Evolutionary conservation across 2,797 vertebrate genomes (phyloP).

Genomic region (Enteromius anoplus): DNA sequence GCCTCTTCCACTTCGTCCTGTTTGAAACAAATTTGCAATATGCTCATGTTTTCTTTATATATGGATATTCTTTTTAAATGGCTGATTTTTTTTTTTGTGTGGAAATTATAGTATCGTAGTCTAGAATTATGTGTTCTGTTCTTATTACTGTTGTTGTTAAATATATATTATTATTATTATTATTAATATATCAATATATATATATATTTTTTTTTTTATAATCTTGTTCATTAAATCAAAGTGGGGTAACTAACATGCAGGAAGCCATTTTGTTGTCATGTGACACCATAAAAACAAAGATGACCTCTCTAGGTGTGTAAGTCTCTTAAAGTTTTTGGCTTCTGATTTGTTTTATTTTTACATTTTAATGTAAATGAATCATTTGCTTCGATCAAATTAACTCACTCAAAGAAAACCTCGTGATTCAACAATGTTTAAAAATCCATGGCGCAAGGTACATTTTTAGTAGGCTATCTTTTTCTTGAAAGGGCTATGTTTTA

Average conservation of each 20-base stretch:
- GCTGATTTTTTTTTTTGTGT: not conserved
- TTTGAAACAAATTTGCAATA: not conserved
- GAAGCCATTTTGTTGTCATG: slow-evolving; percentile 30
- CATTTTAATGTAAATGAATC: not conserved
- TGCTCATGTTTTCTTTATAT: not conserved
- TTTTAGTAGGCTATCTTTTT: not conserved
- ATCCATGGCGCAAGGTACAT: not conserved
- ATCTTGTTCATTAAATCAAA: not conserved
- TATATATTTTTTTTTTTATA: not conserved
- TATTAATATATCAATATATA: too few relatives aligned
- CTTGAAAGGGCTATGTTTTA: not conserved
- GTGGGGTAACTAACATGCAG: not conserved
- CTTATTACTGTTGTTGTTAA: too few relatives aligned
- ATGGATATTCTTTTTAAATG: not conserved
- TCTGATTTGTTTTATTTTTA: not conserved
- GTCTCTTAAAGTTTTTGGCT: not conserved
- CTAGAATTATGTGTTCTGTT: not conserved
- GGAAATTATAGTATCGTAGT: not conserved
- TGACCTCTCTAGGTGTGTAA: not conserved
- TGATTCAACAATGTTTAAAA: not conserved
- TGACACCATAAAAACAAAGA: slow-evolving; percentile 1
- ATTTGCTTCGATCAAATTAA: not conserved
- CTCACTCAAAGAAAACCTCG: not conserved
- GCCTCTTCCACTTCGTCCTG: slow-evolving; percentile 96
- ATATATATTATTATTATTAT: too few relatives aligned